These are phyloP conservation scores for Melipona beecheii DNA, from an alignment of 2,888 invertebrate genomes.

Conservation along the genomic window DNA sequence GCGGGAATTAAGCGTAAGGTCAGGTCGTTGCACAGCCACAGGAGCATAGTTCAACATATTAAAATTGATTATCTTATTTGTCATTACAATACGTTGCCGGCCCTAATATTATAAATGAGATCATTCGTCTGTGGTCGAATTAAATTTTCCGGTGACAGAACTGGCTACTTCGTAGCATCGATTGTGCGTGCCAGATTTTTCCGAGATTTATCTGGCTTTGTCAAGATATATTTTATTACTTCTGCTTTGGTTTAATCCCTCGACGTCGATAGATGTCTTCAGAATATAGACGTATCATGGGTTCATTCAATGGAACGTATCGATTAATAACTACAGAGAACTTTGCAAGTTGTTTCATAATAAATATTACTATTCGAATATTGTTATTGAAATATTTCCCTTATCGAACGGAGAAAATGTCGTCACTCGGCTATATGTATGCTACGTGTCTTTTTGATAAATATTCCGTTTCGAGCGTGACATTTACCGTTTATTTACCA, in stretches of 20 bases:
- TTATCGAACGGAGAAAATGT: neutral
- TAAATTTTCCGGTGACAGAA: conserved; percentile 8
- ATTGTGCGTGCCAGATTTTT: neutral
- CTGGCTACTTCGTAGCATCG: neutral
- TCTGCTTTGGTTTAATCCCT: neutral
- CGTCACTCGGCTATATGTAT: no score
- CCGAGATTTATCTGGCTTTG: neutral
- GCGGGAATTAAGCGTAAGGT: conserved; percentile 70
- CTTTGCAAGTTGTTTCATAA: neutral
- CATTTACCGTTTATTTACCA: neutral
- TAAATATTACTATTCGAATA: neutral
- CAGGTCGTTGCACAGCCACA: conserved; percentile 69
- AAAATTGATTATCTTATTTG: conserved; percentile 73
- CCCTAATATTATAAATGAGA: conserved; percentile 31
- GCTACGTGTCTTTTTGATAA: neutral
- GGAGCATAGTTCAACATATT: conserved; percentile 72
- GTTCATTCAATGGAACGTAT: neutral
- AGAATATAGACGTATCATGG: neutral
- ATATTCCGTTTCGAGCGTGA: neutral
- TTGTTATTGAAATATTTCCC: neutral
- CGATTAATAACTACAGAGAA: neutral
- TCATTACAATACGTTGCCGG: conserved; percentile 44
- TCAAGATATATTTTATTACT: neutral
- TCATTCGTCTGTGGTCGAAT: conserved; percentile 19
- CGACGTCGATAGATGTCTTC: neutral